Evolutionary conservation across 2,113 vertebrate genomes (phyloP).

Genomic region (Trichomycterus rosablanca): DNA sequence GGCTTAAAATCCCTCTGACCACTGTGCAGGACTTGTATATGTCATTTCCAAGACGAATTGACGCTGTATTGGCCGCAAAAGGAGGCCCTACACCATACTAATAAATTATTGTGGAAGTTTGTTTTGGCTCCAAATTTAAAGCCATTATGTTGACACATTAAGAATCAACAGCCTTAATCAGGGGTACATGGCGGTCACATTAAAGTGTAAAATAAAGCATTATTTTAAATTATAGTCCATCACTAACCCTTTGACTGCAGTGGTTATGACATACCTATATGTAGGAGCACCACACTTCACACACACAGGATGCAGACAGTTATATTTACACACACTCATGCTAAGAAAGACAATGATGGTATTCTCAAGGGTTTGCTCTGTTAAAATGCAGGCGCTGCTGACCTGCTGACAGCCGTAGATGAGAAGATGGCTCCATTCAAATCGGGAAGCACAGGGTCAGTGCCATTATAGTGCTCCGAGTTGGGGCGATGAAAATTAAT

Average conservation of each 20-base stretch:
- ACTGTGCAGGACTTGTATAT: no score
- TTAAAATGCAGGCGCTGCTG: constrained; percentile 51
- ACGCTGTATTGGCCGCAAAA: no score
- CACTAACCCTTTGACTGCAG: constrained; percentile 21
- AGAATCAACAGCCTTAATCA: constrained; percentile 51
- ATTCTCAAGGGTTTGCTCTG: constrained; percentile 46
- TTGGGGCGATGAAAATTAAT: constrained; percentile 97
- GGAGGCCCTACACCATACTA: no score
- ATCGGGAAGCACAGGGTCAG: constrained; percentile 63
- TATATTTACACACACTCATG: constrained; percentile 30
- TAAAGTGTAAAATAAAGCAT: constrained; percentile 34
- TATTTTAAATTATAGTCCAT: constrained; percentile 39
- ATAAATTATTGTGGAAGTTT: no score
- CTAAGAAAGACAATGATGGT: constrained; percentile 47
- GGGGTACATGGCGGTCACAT: constrained; percentile 39
- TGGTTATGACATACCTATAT: constrained; percentile 27
- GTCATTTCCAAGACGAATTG: no score
- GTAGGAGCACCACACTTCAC: background rate
- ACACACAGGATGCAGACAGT: background rate
- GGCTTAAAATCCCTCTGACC: no score
- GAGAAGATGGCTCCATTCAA: constrained; percentile 62
- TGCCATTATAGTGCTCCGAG: constrained; percentile 68
- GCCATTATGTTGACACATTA: constrained; percentile 42
- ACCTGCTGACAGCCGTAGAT: constrained; percentile 62
- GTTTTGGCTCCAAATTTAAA: constrained; percentile 31